A percentile compares a stretch with the other conserved stretches of the same genome.
Evolutionary conservation across 2,797 vertebrate genomes (phyloP).

Genomic region (Melanotaenia parkinsoni): DNA sequence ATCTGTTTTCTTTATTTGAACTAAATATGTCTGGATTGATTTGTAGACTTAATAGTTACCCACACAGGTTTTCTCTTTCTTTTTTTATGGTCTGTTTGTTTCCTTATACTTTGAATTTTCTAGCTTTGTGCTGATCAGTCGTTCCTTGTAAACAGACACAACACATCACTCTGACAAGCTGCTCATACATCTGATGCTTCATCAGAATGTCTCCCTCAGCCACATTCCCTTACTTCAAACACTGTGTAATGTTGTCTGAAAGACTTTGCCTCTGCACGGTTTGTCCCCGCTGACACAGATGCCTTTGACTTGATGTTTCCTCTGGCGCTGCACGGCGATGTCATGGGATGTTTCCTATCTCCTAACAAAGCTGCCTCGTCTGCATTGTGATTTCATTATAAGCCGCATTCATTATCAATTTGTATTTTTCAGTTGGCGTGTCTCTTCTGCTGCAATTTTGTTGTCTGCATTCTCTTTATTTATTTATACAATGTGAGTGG

Average conservation of each 20-base stretch:
- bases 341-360: slow-evolving; percentile 41
- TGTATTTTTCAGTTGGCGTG: slow-evolving; percentile 30
- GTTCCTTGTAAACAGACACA: slow-evolving; percentile 33
- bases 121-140: slow-evolving; percentile 45
- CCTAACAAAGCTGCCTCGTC: slow-evolving; percentile 56
- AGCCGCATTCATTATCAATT: slow-evolving; percentile 56
- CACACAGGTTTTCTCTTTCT: slow-evolving; percentile 11
- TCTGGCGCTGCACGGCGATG: slow-evolving; percentile 33
- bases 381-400: slow-evolving; percentile 66
- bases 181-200: slow-evolving; percentile 51
- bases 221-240: slow-evolving; percentile 50
- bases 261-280: slow-evolving; percentile 28
- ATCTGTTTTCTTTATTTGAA: slow-evolving; percentile 8
- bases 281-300: slow-evolving; percentile 31
- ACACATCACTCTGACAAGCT: slow-evolving; percentile 47
- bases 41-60: slow-evolving; percentile 45
- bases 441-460: slow-evolving; percentile 29
- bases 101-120: slow-evolving; percentile 27
- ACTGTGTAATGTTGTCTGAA: slow-evolving; percentile 37
- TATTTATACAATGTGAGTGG: slow-evolving; percentile 47
- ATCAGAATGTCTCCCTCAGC: slow-evolving; percentile 52
- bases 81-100: slow-evolving; percentile 1
- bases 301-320: slow-evolving; percentile 50
- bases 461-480: slow-evolving; percentile 56
- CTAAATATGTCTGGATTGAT: slow-evolving; percentile 40